Base-by-base conservation (phyloP, 2,888 invertebrate genomes). In the Pseudococcus jackbeardsleyi region DNA sequence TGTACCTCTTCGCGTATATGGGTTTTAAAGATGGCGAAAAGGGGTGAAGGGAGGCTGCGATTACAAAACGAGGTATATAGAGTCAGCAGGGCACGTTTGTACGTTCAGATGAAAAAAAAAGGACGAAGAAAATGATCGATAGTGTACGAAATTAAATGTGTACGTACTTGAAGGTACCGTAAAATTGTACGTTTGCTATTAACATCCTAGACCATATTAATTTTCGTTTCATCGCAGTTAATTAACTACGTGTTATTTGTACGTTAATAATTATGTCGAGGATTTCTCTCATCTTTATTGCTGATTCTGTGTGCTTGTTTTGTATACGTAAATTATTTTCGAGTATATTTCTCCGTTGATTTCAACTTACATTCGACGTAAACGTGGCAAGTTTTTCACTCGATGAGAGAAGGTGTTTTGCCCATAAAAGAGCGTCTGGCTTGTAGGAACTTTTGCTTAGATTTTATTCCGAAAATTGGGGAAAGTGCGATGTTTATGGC, bases 201-300 rank as follows among this genome's bases (percentile, higher is more conserved):
- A 17, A 77, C 77, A 77, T 42, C 33, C 4, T 9, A 77, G 39
- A 42, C 77, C 42, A 42, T 42, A 42, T 42, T 42, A 77, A 42
- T 77, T 77, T 77, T 77, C 77, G 33, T 77, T 77, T 77, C 42
- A 42, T 42, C 77, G 77, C 77, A 77, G 77, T 77, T 77, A 77
- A 77, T 77, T 77, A 77, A 77, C 77, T 68, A 26, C 68, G 26
- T 26, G 26, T 68, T 68, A 64, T 19, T n/a, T 64, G 15, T 50
- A 50, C 48, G 54, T 42, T 42, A 8, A 42, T 54, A 54, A 68
- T 68, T 68, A 68, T 26, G 68, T 68, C 26, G 68, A 6, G 26
- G 68, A 26, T 68, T 68, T 68, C 68, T 26, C 22, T 19, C 19
- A 50, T 64, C 64, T 26, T 26, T 50, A 50, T 50, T 15, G 48